phyloP scores from a whole-genome alignment of 2,113 vertebrate genomes.

The Dipodomys stephensi region DNA sequence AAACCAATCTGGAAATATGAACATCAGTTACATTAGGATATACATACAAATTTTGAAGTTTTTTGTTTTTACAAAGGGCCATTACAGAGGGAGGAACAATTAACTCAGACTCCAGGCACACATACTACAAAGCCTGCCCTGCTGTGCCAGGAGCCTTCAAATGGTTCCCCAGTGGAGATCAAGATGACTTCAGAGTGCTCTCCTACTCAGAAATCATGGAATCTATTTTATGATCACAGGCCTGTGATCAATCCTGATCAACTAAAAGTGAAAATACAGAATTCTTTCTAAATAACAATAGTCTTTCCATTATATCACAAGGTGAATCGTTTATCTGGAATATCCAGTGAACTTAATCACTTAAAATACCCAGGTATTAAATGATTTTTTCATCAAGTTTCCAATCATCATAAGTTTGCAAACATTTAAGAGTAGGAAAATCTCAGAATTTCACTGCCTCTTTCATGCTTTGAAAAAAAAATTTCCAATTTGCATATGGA shows the following conservation, averaged over 20 bases:
- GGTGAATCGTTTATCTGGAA: not conserved
- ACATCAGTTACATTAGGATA: not conserved
- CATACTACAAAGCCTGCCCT: not conserved
- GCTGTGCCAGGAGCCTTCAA: not conserved
- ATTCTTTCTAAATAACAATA: not conserved
- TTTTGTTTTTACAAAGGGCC: not conserved
- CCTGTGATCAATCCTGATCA: not conserved
- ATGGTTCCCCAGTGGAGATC: not conserved
- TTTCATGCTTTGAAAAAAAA: slow-evolving; percentile 57
- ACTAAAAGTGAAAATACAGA: not conserved
- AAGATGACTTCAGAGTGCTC: not conserved
- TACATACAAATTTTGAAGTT: not conserved
- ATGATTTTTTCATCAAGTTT: slow-evolving; percentile 3
- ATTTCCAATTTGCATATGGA: not conserved
- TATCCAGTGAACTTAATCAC: not conserved
- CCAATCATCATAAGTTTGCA: slow-evolving; percentile 13
- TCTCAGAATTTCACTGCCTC: not conserved
- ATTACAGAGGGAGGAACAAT: not conserved
- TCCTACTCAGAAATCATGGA: not conserved
- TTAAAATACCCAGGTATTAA: slow-evolving; percentile 34
- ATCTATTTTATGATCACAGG: not conserved
- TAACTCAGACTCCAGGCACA: not conserved
- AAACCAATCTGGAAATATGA: slow-evolving; percentile 28
- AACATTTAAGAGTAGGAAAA: slow-evolving; percentile 50
- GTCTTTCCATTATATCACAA: not conserved